Percentiles rank a stretch among this genome's conserved stretches.
Conservation (phyloP, 2,797 vertebrate genomes). For the Hippoglossus hippoglossus region DNA sequence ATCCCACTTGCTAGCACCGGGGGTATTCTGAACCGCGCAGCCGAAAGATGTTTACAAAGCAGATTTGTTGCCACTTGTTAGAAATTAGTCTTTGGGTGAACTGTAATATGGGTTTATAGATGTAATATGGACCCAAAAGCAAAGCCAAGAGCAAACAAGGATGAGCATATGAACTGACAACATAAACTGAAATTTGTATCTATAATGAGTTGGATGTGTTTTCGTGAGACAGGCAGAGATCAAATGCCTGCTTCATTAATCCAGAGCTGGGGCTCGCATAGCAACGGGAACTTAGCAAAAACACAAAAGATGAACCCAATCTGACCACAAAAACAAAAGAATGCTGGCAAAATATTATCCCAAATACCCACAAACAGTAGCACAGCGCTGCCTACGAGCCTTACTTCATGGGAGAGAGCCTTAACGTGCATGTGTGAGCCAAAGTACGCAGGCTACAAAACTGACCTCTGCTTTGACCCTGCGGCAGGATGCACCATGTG, state of each 20-base stretch:
- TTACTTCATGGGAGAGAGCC: not conserved
- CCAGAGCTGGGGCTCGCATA: no score
- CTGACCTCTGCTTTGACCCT: slow-evolving; percentile 63
- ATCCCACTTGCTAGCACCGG: not conserved
- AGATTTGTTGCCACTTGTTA: slow-evolving; percentile 26
- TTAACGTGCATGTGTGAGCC: slow-evolving; percentile 8
- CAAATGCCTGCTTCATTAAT: no score
- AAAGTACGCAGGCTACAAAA: slow-evolving; percentile 38
- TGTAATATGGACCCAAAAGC: not conserved
- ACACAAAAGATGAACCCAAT: no score
- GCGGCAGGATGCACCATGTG: slow-evolving; percentile 47
- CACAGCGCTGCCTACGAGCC: not conserved
- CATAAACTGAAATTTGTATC: not conserved
- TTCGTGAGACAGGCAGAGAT: no score
- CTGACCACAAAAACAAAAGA: no score
- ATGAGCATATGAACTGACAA: not conserved
- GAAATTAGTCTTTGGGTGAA: slow-evolving; percentile 7
- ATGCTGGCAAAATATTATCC: not conserved
- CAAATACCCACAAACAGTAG: slow-evolving; percentile 2
- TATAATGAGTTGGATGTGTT: no score
- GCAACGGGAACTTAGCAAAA: no score
- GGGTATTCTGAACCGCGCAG: slow-evolving; percentile 15
- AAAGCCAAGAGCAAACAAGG: not conserved
- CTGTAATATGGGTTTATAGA: not conserved
- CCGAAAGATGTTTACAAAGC: slow-evolving; percentile 42